Evolutionary conservation across 2,113 vertebrate species (phyloP), one percentile per base, ranked within the genome.

Genomic region (Dromaius novaehollandiae): DNA sequence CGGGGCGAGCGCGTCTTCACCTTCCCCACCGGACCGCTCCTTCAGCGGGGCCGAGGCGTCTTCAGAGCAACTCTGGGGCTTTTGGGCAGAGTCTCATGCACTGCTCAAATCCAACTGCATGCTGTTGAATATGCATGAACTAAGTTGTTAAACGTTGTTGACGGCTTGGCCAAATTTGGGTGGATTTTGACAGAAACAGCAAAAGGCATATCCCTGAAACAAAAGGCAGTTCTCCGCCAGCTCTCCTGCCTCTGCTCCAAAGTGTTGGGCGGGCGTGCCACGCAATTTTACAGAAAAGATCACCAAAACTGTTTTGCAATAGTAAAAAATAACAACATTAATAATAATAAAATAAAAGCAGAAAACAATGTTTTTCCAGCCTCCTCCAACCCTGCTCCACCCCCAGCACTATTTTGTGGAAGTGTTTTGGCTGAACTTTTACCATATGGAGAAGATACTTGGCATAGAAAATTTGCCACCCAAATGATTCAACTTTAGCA

Each of bases 161-260:
- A 11, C 71, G 70, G 71, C 81, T 82, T 79, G 58, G 84, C 60
- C 90, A 80, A 91, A 88, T 77, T 55, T 40, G 82, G 64, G 78
- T 32, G 53, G 93, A 91, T 91, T 88, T 77, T 77, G 44, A 93
- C 66, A 89, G 86, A 86, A 92, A 73, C 74, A 17, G 60, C 44
- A 74, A 79, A 93, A 94, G 50, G 61, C 90, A 90, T 21, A 87
- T 40, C 74, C 92, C 44, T 77, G 81, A 87, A 89, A 95, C 94
- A 96, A 95, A 97, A 92, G 94, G 44, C 66, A 3, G 9, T 30
- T 82, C 1, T 0, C 4, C 79, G 86, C 91, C 97, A 97, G 87
- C 63, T 89, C 88, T 80, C 75, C 32, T 80, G 70, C 30, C 36
- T 82, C 74, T 74, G 53, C 36, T 94, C 70, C 75, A 80, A 95